Conservation (phyloP, 2,888 invertebrate genomes). For the Lasiommata megera region DNA sequence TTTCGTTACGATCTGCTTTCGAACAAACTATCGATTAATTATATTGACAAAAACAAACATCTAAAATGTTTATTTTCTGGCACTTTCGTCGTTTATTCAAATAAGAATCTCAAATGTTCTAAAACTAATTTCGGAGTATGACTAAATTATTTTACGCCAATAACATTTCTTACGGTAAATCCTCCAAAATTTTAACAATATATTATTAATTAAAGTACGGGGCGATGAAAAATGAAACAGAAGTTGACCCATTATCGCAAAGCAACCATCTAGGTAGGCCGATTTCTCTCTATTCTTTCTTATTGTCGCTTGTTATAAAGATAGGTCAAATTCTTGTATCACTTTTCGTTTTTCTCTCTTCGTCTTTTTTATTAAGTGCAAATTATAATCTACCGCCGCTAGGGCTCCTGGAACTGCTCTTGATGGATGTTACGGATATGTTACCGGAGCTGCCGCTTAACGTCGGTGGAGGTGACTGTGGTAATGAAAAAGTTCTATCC, state of each 20-base stretch:
- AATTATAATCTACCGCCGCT: slow-evolving; percentile 66
- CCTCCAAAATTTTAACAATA: slow-evolving; percentile 16
- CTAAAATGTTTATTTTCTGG: slow-evolving; percentile 25
- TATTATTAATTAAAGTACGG: not conserved
- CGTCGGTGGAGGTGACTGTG: slow-evolving; percentile 64
- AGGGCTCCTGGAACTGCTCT: slow-evolving; percentile 80
- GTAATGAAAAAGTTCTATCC: slow-evolving; percentile 63
- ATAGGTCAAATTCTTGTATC: not conserved
- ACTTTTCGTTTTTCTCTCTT: too few relatives aligned
- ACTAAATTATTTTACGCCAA: slow-evolving; percentile 21
- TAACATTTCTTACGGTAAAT: slow-evolving; percentile 17
- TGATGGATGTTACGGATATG: slow-evolving; percentile 83
- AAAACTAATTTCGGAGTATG: slow-evolving; percentile 24
- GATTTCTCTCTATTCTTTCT: not conserved
- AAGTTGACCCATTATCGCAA: not conserved
- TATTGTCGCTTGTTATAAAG: not conserved
- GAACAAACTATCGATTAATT: not conserved
- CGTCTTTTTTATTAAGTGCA: too few relatives aligned
- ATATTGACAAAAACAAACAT: slow-evolving; percentile 10
- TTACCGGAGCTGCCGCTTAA: slow-evolving; percentile 68
- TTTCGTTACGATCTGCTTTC: slow-evolving; percentile 17
- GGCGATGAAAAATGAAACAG: not conserved
- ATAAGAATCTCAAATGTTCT: slow-evolving; percentile 21
- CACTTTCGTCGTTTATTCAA: slow-evolving; percentile 26
- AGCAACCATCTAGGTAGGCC: not conserved